Evolutionary conservation across 1,140 invertebrate species (phyloP), one percentile per base, ranked within the genome.

Genomic region (Trichonephila clavipes): DNA sequence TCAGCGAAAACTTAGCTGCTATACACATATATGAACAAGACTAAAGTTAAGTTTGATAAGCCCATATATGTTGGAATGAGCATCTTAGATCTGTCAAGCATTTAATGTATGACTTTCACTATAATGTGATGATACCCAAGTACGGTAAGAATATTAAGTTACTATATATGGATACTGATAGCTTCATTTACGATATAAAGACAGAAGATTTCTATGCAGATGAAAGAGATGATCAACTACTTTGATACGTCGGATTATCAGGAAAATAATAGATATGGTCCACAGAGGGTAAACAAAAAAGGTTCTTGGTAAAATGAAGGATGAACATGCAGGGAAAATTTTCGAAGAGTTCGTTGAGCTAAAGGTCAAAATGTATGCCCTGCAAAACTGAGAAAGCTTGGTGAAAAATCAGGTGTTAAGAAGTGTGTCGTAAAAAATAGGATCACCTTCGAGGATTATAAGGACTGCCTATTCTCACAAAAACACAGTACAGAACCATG

Each of bases 281-380:
- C 64, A 95, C 5, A 94, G 66, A 24, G 95, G 90, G 66, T 88
- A 88, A 64, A 96, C 96, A 94, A 96, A 96, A 95, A 96, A 96
- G 94, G 95, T 96, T 10, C 44, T 96, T 4, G 96, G 96, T 16
- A 95, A 96, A 95, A 96, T 96, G 94, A 96, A 96, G 95, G 96
- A 96, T 95, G 96, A 96, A 95, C 95, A 95, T 44, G 95, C 95
- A 93, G 95, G 95, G 19, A 93, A 92, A 88, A 95, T 95, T 77
- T 95, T 96, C 81, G 94, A 72, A 14, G 95, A 95, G 94, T 96
- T 95, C 95, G 90, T 96, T 85, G 96, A 95, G 12, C 89, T 96
- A 59, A 59, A 14, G 77, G 94, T 95, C 24, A 96, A 96, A 95
- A 95, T 96, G 94, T 96, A 96, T 94, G 92, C n/a, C 95, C 21